Percentiles rank a stretch among this genome's conserved stretches.
These are phyloP conservation scores for Rhinolophus ferrumequinum DNA, from an alignment of 2,113 vertebrate species.

Conservation along the genomic window DNA sequence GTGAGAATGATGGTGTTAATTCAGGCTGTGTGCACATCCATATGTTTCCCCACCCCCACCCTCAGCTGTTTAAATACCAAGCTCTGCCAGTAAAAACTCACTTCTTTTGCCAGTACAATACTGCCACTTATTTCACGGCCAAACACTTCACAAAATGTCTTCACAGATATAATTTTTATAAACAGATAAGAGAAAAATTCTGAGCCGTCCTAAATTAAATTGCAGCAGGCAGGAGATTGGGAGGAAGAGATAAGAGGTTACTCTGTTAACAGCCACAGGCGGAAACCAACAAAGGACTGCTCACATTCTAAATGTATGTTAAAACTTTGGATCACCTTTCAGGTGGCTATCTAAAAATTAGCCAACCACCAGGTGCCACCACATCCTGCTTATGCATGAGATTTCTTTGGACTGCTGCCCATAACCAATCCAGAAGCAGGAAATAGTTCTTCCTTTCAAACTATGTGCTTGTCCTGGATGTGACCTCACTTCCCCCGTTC, in stretches of 20 bases:
- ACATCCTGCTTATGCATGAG: not conserved
- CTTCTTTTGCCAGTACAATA: not conserved
- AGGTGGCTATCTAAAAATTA: not conserved
- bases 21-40: not conserved
- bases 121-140: not conserved
- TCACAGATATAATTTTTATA: not conserved
- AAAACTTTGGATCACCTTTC: not conserved
- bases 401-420: not conserved
- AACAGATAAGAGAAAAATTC: not conserved
- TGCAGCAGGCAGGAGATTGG: not conserved
- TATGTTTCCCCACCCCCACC: too few relatives aligned
- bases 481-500: not conserved
- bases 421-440: not conserved
- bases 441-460: not conserved
- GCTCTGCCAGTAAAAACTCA: not conserved
- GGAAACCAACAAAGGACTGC: not conserved
- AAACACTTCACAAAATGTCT: not conserved
- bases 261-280: not conserved
- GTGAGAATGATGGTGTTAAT: not conserved
- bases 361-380: not conserved
- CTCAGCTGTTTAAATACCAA: not conserved
- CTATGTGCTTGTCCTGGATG: not conserved
- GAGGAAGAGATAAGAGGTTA: not conserved
- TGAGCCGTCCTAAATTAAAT: not conserved
- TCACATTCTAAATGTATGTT: not conserved